A percentile compares a stretch with the other conserved stretches of the same genome.
Conservation (phyloP, 2,888 invertebrate genomes). For the Euzetes globulus region DNA sequence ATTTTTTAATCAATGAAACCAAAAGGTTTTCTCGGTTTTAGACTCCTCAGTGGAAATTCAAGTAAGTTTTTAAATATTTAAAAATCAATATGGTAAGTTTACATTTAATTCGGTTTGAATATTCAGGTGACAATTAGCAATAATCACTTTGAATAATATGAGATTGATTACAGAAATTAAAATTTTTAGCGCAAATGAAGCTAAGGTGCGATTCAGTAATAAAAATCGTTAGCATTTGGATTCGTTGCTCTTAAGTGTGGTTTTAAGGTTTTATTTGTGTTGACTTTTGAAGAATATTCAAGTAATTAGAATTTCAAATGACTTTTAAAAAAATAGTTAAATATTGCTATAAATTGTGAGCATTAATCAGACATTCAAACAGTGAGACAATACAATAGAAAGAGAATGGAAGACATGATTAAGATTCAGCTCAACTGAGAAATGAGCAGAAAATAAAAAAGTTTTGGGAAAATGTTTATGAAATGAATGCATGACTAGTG, state of each 20-base stretch:
- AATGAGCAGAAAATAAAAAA: conserved; percentile 26
- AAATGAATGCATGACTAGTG: conserved; percentile 27
- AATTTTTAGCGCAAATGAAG: too few relatives aligned
- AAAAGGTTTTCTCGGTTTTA: too few relatives aligned
- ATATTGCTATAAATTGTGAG: not conserved
- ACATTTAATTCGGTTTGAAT: too few relatives aligned
- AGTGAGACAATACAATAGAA: not conserved
- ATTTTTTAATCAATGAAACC: too few relatives aligned
- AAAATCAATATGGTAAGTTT: too few relatives aligned
- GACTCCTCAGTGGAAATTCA: too few relatives aligned
- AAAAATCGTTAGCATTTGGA: not conserved
- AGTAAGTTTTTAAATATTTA: too few relatives aligned
- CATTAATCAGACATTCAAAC: not conserved
- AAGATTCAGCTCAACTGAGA: conserved; percentile 20
- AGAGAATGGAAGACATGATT: conserved; percentile 13
- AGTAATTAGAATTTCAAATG: conserved; percentile 1
- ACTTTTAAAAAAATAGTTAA: not conserved
- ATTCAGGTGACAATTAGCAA: too few relatives aligned
- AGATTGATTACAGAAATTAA: too few relatives aligned
- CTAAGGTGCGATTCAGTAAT: not conserved
- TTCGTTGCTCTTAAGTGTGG: not conserved
- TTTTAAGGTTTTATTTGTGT: not conserved
- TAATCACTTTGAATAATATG: too few relatives aligned
- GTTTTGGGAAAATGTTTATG: conserved; percentile 13
- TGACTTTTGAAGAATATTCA: not conserved